Conservation (phyloP, 2,797 vertebrate species). For the Florisuga fusca region DNA sequence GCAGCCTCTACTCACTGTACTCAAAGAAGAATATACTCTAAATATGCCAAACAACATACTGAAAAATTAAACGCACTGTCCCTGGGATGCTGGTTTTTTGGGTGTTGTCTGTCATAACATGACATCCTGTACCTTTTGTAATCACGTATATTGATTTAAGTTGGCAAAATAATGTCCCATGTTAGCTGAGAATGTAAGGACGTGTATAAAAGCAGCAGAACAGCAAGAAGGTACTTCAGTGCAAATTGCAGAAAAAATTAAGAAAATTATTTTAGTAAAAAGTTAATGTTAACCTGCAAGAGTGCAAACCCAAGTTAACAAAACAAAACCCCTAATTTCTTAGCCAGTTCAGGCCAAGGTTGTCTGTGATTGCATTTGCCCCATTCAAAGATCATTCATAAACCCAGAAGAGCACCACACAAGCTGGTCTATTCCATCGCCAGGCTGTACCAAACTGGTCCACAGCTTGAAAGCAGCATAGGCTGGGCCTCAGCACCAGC, state of each 20-base stretch:
- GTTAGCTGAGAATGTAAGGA: background rate
- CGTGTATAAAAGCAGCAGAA: background rate
- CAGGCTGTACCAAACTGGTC: background rate
- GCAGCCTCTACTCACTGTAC: background rate
- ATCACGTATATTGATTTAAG: background rate
- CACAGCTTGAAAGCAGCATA: background rate
- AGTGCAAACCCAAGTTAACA: background rate
- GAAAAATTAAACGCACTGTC: background rate
- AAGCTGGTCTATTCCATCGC: background rate
- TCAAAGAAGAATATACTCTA: background rate
- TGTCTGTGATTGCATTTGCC: background rate
- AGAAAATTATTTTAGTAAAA: background rate
- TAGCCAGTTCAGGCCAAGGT: background rate
- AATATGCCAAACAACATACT: background rate
- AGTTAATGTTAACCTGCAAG: background rate
- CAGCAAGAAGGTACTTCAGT: background rate
- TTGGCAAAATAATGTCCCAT: background rate
- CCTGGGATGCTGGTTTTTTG: background rate
- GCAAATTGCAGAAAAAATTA: background rate
- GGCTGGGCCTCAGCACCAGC: background rate
- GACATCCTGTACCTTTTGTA: background rate
- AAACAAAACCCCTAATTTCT: background rate
- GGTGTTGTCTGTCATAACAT: background rate
- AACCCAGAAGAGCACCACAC: background rate
- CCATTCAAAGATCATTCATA: background rate